Evolutionary conservation across 2,113 vertebrate species (phyloP), one percentile per base, ranked within the genome.

Genomic region (Paradoxurus hermaphroditus): DNA sequence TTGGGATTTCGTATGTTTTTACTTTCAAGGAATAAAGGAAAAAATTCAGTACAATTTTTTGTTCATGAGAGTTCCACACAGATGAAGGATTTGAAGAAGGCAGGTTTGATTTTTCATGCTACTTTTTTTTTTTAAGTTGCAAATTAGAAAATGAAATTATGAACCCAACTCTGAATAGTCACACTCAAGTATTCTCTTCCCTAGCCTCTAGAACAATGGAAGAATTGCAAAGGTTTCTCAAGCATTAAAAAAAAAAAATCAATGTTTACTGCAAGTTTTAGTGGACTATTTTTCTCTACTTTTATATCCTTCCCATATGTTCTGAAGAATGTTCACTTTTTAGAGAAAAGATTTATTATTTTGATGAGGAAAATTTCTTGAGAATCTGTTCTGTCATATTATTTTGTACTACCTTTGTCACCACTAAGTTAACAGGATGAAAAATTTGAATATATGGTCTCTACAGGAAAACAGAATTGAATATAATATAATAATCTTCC

Each of bases 111-210:
- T 3, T 7, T 67, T 41, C n/a, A 44, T 46, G 63, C 73, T 29
- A 63, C 23, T 39, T 34, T 56, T 81, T 77, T 31, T 70, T 79
- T 83, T 90, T 34, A 70, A 79, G 59, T 51, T 94, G 41, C 25
- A 78, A 81, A 36, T 46, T 95, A 5, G 3, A 88, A 96, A 96
- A 77, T 93, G 4, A 93, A 93, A 93, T 86, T 91, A 41, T 93
- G 49, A 86, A 51, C 41, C 87, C 49, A 79, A 62, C 86, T 92
- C 19, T 86, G 46, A 91, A 67, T 46, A 78, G 65, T 83, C 56
- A 70, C 12, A 31, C 4, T 87, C 13, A n/a, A 11, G 34, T 84
- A 88, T 18, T 93, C 21, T 81, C 27, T 70, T 85, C 44, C 11
- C 15, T n/a, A 86, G 67, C 56, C 44, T 19, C 8, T 16, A 19